A percentile compares a stretch with the other conserved stretches of the same genome.
phyloP scores from a whole-genome alignment of 2,888 invertebrate genomes.

The Thecocarcelia acutangulata region DNA sequence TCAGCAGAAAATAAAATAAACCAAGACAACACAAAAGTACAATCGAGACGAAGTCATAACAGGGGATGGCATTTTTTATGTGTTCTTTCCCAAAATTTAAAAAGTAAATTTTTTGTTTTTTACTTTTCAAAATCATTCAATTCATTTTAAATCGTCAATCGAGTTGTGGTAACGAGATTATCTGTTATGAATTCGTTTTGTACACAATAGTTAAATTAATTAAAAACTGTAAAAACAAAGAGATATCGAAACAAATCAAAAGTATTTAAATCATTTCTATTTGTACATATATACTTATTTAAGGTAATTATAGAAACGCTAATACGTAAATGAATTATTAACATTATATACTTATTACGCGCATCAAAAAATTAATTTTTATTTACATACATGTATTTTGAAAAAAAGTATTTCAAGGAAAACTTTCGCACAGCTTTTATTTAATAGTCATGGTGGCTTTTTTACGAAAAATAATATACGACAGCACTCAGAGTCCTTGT shows the following conservation, averaged over 20 bases:
- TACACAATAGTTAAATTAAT: conserved; percentile 59
- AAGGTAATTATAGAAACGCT: conserved; percentile 6
- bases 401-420: conserved; percentile 10
- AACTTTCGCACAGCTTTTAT: conserved; percentile 15
- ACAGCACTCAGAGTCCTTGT: no score
- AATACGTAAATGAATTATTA: background rate
- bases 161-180: no score
- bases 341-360: background rate
- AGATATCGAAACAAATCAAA: background rate
- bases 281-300: conserved; percentile 15
- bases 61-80: no score
- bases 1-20: conserved; percentile 8
- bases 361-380: conserved; percentile 8
- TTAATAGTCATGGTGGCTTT: no score
- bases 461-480: no score
- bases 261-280: background rate
- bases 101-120: no score
- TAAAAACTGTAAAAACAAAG: conserved; percentile 2
- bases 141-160: no score
- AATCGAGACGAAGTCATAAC: no score
- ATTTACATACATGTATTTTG: conserved; percentile 11
- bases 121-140: no score
- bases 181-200: background rate
- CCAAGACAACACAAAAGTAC: conserved; percentile 25
- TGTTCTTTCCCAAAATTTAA: no score